These are phyloP conservation scores for Myotis vivesi DNA, from an alignment of 2,797 vertebrate genomes.

Conservation along the genomic window DNA sequence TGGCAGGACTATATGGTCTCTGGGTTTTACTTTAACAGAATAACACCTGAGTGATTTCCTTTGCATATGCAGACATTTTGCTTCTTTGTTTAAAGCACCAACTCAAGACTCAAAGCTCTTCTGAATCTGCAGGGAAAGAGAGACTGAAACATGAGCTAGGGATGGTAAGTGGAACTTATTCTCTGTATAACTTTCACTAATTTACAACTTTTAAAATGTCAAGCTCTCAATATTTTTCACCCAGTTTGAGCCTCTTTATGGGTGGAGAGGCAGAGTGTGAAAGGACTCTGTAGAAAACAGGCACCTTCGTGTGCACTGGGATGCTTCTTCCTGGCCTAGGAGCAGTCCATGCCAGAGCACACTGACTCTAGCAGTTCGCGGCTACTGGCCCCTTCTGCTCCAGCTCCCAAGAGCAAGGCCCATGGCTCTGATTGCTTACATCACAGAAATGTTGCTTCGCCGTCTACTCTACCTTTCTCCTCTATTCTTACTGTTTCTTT, in stretches of 20 bases:
- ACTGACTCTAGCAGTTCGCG: neutral
- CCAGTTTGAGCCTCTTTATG: slow-evolving; percentile 22
- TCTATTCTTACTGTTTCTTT: neutral
- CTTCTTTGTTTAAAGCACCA: neutral
- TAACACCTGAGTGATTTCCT: neutral
- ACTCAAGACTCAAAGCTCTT: neutral
- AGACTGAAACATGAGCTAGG: neutral
- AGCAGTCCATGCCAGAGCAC: neutral
- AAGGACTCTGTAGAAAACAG: neutral
- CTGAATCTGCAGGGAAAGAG: neutral
- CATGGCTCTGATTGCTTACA: neutral
- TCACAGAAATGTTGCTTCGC: neutral
- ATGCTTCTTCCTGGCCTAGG: neutral
- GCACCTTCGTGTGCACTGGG: neutral
- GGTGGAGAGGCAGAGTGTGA: neutral
- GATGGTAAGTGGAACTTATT: neutral
- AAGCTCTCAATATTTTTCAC: neutral
- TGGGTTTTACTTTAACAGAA: slow-evolving; percentile 10
- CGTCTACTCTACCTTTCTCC: neutral
- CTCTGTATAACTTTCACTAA: slow-evolving; percentile 12
- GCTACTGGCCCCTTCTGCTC: neutral
- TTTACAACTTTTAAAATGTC: slow-evolving; percentile 37
- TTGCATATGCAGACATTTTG: neutral
- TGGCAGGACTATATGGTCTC: neutral
- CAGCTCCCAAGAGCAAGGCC: neutral